phyloP scores from a whole-genome alignment of 2,113 vertebrate species.

The Clarias batrachus region DNA sequence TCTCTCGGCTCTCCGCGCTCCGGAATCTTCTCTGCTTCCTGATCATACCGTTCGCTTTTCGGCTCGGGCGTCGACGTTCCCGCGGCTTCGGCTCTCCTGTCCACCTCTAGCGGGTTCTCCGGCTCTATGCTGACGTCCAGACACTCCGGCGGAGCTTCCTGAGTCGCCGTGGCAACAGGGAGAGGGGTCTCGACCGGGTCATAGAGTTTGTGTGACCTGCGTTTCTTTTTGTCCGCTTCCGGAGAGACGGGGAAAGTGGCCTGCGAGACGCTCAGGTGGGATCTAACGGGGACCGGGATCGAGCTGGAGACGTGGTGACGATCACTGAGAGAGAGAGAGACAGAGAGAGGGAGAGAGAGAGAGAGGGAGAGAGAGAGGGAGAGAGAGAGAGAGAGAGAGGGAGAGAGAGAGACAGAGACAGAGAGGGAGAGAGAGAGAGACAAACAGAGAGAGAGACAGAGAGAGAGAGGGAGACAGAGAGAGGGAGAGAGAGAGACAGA shows the following conservation, averaged over 20 bases:
- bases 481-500: neutral
- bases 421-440: neutral
- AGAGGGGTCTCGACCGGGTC: conserved; percentile 67
- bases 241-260: conserved; percentile 77
- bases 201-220: conserved; percentile 79
- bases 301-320: conserved; percentile 83
- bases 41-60: neutral
- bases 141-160: conserved; percentile 14
- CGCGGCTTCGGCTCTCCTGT: conserved; percentile 46
- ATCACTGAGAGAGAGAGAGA: conserved; percentile 74
- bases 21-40: neutral
- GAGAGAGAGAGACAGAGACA: neutral
- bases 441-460: no score
- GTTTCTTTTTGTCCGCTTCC: conserved; percentile 79
- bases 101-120: conserved; percentile 62
- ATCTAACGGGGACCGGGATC: conserved; percentile 86
- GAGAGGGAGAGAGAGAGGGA: neutral
- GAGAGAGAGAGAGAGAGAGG: neutral
- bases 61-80: neutral
- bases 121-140: conserved; percentile 76
- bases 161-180: conserved; percentile 24
- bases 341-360: neutral
- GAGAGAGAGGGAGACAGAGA: neutral
- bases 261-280: conserved; percentile 76
- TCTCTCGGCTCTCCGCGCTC: neutral